A percentile compares a stretch with the other conserved stretches of the same genome.
phyloP scores from a whole-genome alignment of 2,888 invertebrate species.

The Ariolimax columbianus region DNA sequence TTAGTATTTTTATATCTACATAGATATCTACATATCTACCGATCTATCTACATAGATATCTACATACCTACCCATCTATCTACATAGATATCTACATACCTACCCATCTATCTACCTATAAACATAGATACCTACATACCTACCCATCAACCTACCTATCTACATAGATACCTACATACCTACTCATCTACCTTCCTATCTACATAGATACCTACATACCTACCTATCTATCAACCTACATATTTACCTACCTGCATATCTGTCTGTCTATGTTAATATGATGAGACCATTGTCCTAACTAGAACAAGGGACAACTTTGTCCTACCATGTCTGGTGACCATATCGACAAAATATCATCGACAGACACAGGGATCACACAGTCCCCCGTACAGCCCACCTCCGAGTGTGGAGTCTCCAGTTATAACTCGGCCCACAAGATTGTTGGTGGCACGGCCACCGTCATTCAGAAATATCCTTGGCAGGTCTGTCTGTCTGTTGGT shows the following conservation, averaged over 20 bases:
- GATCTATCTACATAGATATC: too few species aligned
- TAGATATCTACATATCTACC: background rate
- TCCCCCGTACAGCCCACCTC: background rate
- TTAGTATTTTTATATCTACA: background rate
- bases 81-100: background rate
- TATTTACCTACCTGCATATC: background rate
- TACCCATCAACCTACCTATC: background rate
- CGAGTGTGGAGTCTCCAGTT: background rate
- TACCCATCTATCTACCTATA: background rate
- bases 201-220: too few species aligned
- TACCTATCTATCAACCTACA: background rate
- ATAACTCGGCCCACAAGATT: slow-evolving; percentile 6
- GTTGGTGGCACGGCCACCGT: slow-evolving; percentile 9
- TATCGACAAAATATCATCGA: background rate
- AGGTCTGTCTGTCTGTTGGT: slow-evolving; percentile 8
- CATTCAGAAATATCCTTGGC: slow-evolving; percentile 41
- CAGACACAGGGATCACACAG: background rate
- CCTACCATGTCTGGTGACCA: background rate
- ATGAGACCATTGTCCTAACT: too few species aligned
- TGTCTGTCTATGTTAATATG: too few species aligned
- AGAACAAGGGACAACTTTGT: too few species aligned
- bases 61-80: background rate
- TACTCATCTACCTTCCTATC: background rate
- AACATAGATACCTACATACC: background rate
- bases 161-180: background rate